phyloP scores from a whole-genome alignment of 2,888 invertebrate genomes.

The Scelioninae gen. 2 region DNA sequence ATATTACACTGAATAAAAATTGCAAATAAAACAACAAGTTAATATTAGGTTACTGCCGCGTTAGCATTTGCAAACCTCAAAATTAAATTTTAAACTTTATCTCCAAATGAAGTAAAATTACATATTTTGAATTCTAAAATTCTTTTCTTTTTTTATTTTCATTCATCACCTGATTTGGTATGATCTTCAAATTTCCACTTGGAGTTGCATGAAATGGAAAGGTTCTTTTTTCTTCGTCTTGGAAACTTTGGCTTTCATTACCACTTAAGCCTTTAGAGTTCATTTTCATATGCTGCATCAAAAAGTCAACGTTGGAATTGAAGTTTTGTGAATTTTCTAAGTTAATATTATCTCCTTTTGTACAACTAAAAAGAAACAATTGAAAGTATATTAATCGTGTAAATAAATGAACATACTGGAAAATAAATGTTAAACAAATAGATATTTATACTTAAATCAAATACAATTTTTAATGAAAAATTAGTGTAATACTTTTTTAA shows the following conservation, averaged over 20 bases:
- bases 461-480: no score
- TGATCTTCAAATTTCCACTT: conserved; percentile 83
- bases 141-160: not conserved
- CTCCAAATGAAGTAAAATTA: no score
- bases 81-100: no score
- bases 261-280: conserved; percentile 59
- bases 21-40: no score
- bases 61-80: no score
- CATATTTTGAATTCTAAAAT: not conserved
- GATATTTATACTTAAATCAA: no score
- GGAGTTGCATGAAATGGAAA: conserved; percentile 83
- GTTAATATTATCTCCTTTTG: not conserved
- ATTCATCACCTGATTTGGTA: conserved; percentile 80
- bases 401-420: no score
- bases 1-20: no score
- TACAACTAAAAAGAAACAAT: not conserved
- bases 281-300: conserved; percentile 65
- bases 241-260: conserved; percentile 53
- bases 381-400: no score
- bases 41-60: no score
- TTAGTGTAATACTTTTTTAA: no score
- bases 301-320: conserved; percentile 59
- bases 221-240: conserved; percentile 64
- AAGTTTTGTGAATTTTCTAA: not conserved
- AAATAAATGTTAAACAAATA: no score